Evolutionary conservation across 1,140 invertebrate species (phyloP), one percentile per base, ranked within the genome.

Genomic region (Heliconius congener): DNA sequence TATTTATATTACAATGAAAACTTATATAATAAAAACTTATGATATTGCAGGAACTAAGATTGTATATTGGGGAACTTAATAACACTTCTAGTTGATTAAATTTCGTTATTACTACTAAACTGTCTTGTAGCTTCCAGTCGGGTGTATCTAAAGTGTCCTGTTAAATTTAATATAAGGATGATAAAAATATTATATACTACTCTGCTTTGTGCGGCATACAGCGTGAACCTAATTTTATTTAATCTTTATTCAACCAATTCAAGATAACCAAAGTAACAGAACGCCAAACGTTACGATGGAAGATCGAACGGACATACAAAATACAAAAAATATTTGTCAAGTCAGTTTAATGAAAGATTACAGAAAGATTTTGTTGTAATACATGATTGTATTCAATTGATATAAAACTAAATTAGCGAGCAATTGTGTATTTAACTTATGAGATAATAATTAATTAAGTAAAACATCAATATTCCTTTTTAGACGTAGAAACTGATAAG

Each of bases 401-500:
- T 9, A 30, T 13, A 13, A 27, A 30, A 66, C 13, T 39, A 71
- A 39, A 71, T 71, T 39, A 39, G 4, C 30, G 60, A 66, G 23
- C 60, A 66, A 30, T 30, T 66, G 60, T 66, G 57, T 66, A 66
- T 30, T 66, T 66, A 66, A 66, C 57, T 66, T 66, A 30, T 66
- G 57, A 66, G 71, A 71, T 71, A 71, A 19, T 71, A 71, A 39
- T 34, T 37, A 71, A 71, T 39, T 71, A 71, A 71, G 71, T 71
- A 39, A 71, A 71, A 71, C 11, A n/a, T 71, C 71, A 71, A 66
- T 66, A 71, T 39, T 71, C 71, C 71, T 71, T 71, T 71, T 39
- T 71, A 71, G 37, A 66, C 57, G 71, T 39, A 71, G 30, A 71
- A 71, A 71, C 71, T 71, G 71, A 71, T 71, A 71, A 71, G 71